phyloP scores from a whole-genome alignment of 2,888 invertebrate species.

The Sabatieria punctata region DNA sequence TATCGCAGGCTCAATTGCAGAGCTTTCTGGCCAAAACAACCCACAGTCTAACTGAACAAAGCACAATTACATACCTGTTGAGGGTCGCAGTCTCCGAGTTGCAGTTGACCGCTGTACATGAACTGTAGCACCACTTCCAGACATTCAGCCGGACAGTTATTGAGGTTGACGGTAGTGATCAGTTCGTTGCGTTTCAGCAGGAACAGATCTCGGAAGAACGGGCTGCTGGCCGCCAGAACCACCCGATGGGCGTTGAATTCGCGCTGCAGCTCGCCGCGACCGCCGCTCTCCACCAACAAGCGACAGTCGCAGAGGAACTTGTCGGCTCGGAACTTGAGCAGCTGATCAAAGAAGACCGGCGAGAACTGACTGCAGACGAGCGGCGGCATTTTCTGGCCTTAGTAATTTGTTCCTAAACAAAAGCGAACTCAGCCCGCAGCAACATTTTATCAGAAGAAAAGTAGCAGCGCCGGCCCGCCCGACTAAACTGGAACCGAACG shows the following conservation, averaged over 20 bases:
- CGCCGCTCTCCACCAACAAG: neutral
- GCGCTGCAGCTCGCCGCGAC: neutral
- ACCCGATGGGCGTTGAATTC: constrained; percentile 4
- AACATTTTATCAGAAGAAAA: no score
- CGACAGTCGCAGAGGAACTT: constrained; percentile 6
- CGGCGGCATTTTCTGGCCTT: constrained; percentile 1
- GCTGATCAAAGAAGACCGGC: neutral
- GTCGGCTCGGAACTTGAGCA: constrained; percentile 1
- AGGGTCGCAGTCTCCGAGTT: constrained; percentile 1
- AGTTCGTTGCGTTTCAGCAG: neutral
- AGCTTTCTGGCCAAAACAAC: no score
- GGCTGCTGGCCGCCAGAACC: constrained; percentile 2
- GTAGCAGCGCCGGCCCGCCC: no score
- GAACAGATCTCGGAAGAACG: constrained; percentile 4
- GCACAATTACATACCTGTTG: neutral
- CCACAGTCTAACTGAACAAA: neutral
- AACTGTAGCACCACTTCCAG: constrained; percentile 2
- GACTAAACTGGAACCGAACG: no score
- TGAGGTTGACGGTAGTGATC: constrained; percentile 4
- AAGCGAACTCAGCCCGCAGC: no score
- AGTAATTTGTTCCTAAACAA: no score
- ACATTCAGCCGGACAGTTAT: constrained; percentile 2
- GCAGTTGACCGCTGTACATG: constrained; percentile 7
- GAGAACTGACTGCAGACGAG: neutral
- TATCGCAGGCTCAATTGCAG: no score